Conservation (phyloP, 2,888 invertebrate genomes). For the Helicoverpa assulta region DNA sequence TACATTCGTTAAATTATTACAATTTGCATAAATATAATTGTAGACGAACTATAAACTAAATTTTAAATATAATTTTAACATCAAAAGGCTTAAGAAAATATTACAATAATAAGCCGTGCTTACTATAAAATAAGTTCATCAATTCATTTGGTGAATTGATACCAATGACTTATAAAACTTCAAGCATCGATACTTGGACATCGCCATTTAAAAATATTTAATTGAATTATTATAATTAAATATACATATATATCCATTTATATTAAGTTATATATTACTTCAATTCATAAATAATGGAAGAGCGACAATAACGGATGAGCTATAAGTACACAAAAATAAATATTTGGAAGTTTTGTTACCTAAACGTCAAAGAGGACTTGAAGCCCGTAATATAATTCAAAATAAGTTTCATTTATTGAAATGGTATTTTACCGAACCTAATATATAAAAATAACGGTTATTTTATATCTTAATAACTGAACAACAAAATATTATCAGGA, state of each 20-base stretch:
- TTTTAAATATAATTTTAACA: conserved; percentile 32
- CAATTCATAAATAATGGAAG: conserved; percentile 66
- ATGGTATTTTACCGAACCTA: conserved; percentile 28
- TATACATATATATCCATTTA: conserved; percentile 44
- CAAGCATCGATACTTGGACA: conserved; percentile 35
- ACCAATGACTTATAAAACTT: conserved; percentile 14
- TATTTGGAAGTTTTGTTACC: conserved; percentile 66
- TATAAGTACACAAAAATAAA: conserved; percentile 66
- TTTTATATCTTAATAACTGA: conserved; percentile 33
- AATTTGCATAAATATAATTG: conserved; percentile 51
- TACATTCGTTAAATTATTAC: conserved; percentile 67
- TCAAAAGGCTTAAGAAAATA: conserved; percentile 51
- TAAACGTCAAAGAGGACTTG: conserved; percentile 70
- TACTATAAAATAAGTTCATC: conserved; percentile 37
- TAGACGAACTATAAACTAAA: conserved; percentile 49
- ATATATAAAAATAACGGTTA: conserved; percentile 32
- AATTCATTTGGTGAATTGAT: conserved; percentile 19
- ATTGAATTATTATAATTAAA: conserved; percentile 38
- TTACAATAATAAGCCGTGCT: conserved; percentile 30
- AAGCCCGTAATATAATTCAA: conserved; percentile 67
- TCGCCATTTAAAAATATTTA: conserved; percentile 41
- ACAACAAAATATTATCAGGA: conserved; percentile 13
- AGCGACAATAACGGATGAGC: conserved; percentile 67
- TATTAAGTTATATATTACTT: conserved; percentile 53
- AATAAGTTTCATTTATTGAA: conserved; percentile 48